These are phyloP conservation scores for Onychorhynchus coronatus DNA, from an alignment of 2,113 vertebrate species.

Conservation along the genomic window DNA sequence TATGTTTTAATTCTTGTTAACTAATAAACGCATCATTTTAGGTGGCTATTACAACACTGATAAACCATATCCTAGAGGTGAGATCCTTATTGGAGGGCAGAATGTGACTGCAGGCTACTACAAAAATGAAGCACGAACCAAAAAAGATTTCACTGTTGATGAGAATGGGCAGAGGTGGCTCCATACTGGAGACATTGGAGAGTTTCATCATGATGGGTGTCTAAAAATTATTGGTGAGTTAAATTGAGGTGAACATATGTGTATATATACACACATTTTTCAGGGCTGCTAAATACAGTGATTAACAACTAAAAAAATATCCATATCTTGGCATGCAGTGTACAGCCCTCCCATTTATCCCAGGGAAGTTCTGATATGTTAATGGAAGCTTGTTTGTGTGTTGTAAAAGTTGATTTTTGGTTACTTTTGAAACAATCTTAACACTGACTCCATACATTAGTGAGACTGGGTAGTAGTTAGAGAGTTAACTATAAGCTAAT, in stretches of 20 bases:
- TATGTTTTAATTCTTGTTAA: not conserved
- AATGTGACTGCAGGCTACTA: conserved; percentile 98
- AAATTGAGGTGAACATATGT: not conserved
- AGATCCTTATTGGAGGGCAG: conserved; percentile 91
- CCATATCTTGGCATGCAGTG: fast-evolving
- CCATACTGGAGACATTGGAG: conserved; percentile 93
- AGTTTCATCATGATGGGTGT: conserved; percentile 90
- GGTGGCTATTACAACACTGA: conserved; percentile 90
- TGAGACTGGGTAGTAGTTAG: not conserved
- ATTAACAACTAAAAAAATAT: too few species aligned
- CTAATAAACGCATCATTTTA: conserved; percentile 27
- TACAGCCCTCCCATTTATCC: not conserved
- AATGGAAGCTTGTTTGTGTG: not conserved
- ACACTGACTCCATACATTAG: not conserved
- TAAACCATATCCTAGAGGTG: conserved; percentile 88
- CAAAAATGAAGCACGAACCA: conserved; percentile 82
- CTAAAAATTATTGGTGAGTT: conserved; percentile 94
- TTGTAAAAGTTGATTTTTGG: not conserved
- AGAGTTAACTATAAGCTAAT: not conserved
- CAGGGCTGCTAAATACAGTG: not conserved
- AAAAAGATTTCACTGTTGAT: conserved; percentile 86
- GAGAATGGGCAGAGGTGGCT: conserved; percentile 92
- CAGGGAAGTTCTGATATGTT: not conserved
- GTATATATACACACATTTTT: not conserved
- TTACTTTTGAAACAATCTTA: not conserved